Conservation (phyloP, 2,113 vertebrate species). For the Elgaria multicarinata region DNA sequence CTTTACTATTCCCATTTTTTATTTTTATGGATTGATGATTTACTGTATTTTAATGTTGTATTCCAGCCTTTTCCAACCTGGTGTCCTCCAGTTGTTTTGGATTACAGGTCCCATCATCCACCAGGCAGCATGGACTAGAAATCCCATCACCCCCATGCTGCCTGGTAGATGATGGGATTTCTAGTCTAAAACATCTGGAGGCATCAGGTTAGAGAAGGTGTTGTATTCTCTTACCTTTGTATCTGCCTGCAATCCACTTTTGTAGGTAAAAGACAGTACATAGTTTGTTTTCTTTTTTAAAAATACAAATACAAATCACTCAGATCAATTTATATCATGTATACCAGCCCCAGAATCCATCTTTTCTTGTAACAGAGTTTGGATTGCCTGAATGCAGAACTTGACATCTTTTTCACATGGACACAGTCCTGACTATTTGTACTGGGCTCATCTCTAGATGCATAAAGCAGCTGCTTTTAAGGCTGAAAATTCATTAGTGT, state of each 20-base stretch:
- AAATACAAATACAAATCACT: not conserved
- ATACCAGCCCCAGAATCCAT: not conserved
- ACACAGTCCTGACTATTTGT: not conserved
- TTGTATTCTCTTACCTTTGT: not conserved
- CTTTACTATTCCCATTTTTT: not conserved
- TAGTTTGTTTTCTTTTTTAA: not conserved
- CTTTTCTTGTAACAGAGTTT: constrained; percentile 2
- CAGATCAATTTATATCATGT: not conserved
- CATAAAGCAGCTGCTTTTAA: constrained; percentile 35
- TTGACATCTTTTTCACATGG: not conserved
- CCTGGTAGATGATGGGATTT: too few relatives aligned
- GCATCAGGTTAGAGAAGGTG: too few relatives aligned
- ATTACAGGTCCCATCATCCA: too few relatives aligned
- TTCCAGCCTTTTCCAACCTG: too few relatives aligned
- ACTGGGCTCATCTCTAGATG: not conserved
- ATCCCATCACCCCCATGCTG: too few relatives aligned
- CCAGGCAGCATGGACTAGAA: too few relatives aligned
- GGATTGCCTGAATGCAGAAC: not conserved
- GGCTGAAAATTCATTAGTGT: constrained; percentile 2
- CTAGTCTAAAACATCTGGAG: too few relatives aligned
- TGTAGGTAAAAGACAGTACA: not conserved
- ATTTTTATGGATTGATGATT: not conserved
- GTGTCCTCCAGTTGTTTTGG: too few relatives aligned
- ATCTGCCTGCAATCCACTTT: not conserved
- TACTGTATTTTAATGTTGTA: not conserved